Base-by-base conservation (phyloP, 1,140 invertebrate genomes). In the Drosophila ogumai region DNA sequence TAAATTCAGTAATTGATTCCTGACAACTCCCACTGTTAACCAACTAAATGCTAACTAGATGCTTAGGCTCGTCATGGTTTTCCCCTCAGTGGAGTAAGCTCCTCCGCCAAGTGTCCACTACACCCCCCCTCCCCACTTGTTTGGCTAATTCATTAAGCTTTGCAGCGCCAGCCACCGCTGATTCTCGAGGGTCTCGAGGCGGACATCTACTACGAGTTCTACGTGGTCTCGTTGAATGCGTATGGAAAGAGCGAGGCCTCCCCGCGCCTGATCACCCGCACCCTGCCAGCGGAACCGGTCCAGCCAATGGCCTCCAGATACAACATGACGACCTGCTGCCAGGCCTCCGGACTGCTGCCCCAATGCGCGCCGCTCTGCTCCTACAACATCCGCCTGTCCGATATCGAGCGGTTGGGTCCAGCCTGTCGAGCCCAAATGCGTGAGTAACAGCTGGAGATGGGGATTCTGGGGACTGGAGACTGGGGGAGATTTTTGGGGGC, bases 301-400 rank as follows among this genome's bases (percentile, higher is more conserved):
- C 65, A 75, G 44, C 54, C 31, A 3, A 57, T 76, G 5, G 43
- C 66, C 43, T 31, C 74, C 55, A 82, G 72, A 78, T 97, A 97
- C 92, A 97, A 97, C 91, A 94, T 97, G 80, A 96, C 96, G 9
- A 94, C 94, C 7, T 97, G 97, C 90, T 97, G 97, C 92, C 94
- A 95, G 6, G 93, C 94, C 10, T 96, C 96, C 4, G 95, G 95
- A 25, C 80, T 97, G 17, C 95, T 95, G 57, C 94, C 94, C 32
- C 94, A 95, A 15, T 97, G 96, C 87, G 94, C 97, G 90, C 96
- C 96, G 2, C 93, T 97, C n/a, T 97, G 97, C 84, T 95, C 95
- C 1, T 97, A 96, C 90, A 95, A 97, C 79, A 96, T 96, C 5
- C 96, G 95, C 69, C 96, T 97, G 95, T 95, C 95, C 9, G 96